These are phyloP conservation scores for Cenopis cana DNA, from an alignment of 2,888 invertebrate genomes.

Conservation along the genomic window DNA sequence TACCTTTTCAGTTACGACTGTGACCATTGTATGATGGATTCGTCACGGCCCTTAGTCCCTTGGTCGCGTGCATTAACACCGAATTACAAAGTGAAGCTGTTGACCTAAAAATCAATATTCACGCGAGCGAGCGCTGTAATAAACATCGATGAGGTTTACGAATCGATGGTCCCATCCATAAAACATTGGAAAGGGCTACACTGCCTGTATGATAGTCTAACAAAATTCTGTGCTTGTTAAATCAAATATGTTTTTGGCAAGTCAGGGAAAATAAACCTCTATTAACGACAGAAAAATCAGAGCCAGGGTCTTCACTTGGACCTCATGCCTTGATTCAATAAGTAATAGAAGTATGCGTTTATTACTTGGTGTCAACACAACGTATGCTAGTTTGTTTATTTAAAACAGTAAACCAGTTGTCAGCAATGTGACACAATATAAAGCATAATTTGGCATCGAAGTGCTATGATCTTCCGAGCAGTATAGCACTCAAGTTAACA, in stretches of 20 bases:
- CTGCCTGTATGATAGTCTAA: constrained; percentile 51
- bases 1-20: neutral
- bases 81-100: constrained; percentile 71
- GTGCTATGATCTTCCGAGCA: constrained; percentile 44
- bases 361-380: no score
- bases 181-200: constrained; percentile 68
- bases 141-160: constrained; percentile 75
- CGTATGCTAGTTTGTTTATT: no score
- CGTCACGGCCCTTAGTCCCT: constrained; percentile 55
- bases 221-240: constrained; percentile 7
- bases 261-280: no score
- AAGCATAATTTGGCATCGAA: no score
- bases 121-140: constrained; percentile 71
- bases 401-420: no score
- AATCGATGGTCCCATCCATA: constrained; percentile 78
- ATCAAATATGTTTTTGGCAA: no score
- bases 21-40: constrained; percentile 49
- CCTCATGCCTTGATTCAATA: no score
- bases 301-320: no score
- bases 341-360: no score
- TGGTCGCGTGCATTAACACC: constrained; percentile 55
- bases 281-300: no score
- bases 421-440: no score
- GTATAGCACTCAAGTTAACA: constrained; percentile 59
- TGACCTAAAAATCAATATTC: constrained; percentile 84